These are phyloP conservation scores for Eubucco bourcierii DNA, from an alignment of 2,113 vertebrate species.

Conservation along the genomic window DNA sequence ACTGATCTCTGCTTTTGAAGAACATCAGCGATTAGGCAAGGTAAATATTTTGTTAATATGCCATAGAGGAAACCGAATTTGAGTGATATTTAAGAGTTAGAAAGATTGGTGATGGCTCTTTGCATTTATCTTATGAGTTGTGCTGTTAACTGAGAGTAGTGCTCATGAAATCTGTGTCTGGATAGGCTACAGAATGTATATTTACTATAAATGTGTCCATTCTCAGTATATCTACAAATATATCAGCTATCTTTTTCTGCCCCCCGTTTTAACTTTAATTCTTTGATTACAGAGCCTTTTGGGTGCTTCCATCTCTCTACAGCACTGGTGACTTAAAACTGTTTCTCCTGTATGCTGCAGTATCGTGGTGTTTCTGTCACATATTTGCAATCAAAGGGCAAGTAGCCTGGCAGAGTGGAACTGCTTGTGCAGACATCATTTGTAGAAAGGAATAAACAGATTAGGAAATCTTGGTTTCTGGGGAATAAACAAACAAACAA, in stretches of 20 bases:
- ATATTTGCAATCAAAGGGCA: constrained; percentile 56
- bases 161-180: not conserved
- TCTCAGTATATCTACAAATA: not conserved
- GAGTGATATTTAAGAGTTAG: constrained; percentile 25
- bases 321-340: not conserved
- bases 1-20: constrained; percentile 91
- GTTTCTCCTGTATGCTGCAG: not conserved
- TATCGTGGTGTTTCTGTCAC: not conserved
- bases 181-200: not conserved
- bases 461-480: constrained; percentile 37
- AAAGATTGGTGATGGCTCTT: not conserved
- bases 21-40: constrained; percentile 94
- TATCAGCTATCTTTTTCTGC: not conserved
- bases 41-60: constrained; percentile 76
- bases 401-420: constrained; percentile 43
- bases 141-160: not conserved
- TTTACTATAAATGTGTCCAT: not conserved
- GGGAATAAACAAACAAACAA: too few relatives aligned
- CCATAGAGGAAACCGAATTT: not conserved
- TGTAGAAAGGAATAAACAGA: constrained; percentile 46
- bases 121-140: not conserved
- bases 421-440: constrained; percentile 45
- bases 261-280: not conserved
- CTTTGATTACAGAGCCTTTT: not conserved
- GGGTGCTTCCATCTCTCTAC: not conserved